Conservation (phyloP, 2,888 invertebrate genomes). For the Apamea epomidion region DNA sequence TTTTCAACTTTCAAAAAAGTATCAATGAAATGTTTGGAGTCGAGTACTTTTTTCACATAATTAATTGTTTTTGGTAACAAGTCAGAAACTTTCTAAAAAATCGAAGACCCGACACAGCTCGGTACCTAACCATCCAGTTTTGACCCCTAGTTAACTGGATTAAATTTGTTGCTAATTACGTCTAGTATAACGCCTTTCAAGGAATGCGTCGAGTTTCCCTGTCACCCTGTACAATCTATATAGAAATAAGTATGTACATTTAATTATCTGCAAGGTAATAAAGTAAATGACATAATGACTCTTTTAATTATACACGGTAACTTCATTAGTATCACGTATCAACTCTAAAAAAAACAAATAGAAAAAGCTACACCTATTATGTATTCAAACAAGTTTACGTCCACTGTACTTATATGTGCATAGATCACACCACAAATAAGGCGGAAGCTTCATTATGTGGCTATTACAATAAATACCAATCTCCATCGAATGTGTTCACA, state of each 20-base stretch:
- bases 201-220: too few species aligned
- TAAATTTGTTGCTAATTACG: too few species aligned
- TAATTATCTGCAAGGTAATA: neutral
- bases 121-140: too few species aligned
- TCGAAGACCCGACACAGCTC: too few species aligned
- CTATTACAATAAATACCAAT: conserved; percentile 60
- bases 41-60: too few species aligned
- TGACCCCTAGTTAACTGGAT: too few species aligned
- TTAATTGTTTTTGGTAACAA: too few species aligned
- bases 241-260: neutral
- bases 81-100: too few species aligned
- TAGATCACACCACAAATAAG: conserved; percentile 49
- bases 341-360: conserved; percentile 12
- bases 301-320: conserved; percentile 22
- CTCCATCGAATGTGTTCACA: conserved; percentile 52
- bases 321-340: conserved; percentile 21
- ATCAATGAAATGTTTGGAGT: too few species aligned
- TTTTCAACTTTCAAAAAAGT: too few species aligned
- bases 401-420: conserved; percentile 26
- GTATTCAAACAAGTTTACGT: conserved; percentile 29
- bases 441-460: conserved; percentile 44
- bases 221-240: neutral
- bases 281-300: conserved; percentile 23
- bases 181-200: too few species aligned
- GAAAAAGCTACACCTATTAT: conserved; percentile 10